Evolutionary conservation across 2,797 vertebrate genomes (phyloP).

Genomic region (Sciurus vulgaris): DNA sequence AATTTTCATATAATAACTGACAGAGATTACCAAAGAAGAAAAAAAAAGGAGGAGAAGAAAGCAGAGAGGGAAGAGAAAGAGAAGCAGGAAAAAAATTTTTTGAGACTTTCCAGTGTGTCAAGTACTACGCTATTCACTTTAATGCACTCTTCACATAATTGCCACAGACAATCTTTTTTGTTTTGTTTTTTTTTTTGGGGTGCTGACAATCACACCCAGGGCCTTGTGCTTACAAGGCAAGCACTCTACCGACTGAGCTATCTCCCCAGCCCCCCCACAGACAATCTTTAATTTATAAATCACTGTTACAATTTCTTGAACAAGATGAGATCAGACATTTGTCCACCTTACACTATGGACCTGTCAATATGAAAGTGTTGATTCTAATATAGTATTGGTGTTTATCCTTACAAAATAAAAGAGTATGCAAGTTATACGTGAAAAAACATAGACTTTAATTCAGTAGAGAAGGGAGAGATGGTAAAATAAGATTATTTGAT

Average conservation of each 20-base stretch:
- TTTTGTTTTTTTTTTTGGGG: too few species aligned
- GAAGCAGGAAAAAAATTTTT: not conserved
- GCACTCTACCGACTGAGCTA: too few species aligned
- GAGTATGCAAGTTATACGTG: not conserved
- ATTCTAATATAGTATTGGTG: not conserved
- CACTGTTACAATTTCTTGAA: not conserved
- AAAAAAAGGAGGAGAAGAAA: not conserved
- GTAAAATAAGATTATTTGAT: not conserved
- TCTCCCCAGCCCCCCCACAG: not conserved
- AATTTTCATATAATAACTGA: not conserved
- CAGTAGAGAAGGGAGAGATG: not conserved
- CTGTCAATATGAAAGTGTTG: not conserved
- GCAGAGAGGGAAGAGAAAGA: not conserved
- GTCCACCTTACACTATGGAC: not conserved
- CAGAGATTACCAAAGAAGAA: not conserved
- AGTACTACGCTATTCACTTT: too few species aligned
- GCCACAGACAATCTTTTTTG: too few species aligned
- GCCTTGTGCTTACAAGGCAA: too few species aligned
- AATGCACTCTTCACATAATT: too few species aligned
- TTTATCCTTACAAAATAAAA: constrained; percentile 22
- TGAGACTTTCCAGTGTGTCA: too few species aligned
- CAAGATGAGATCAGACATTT: not conserved
- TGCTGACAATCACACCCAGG: too few species aligned
- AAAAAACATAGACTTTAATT: not conserved
- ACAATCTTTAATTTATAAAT: not conserved